Base-by-base conservation (phyloP, 2,113 vertebrate genomes). In the Cyprinodon variegatus region DNA sequence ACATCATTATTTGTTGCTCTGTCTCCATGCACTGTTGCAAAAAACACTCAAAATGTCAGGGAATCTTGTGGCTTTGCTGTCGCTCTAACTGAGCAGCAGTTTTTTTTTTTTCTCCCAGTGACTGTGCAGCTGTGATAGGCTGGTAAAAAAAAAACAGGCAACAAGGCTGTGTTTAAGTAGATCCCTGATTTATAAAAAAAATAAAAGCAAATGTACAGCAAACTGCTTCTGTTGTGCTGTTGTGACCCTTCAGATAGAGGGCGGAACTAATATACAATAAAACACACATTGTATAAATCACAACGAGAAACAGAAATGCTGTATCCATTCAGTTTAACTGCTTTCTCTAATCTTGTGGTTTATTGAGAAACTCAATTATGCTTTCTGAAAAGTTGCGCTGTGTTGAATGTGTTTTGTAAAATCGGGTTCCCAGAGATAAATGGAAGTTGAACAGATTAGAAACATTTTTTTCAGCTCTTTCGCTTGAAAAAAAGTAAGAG, bases 111-210 rank as follows among this genome's bases (percentile, higher is more conserved):
- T 48, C n/a, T 11, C 8, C 37, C 53, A 41, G 29, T 43, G 74
- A 66, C 39, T 38, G 46, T 43, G 61, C 2, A 1, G 29, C 48
- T 61, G 68, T 71, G 70, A 79, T 43, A 20, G 69, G 67, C 39
- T 37, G 41, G 14, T 41, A 36, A 3, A 38, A 6, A 38, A 6
- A 11, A 61, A 62, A 68, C 22, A 14, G 65, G 43, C 45, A n/a
- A 66, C 46, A 53, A 59, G n/a, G n/a, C 91, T 86, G 83, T 81
- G 83, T 89, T 83, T 90, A 93, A 95, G 92, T 91, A 92, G 92
- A 89, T 88, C 87, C 90, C 91, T 93, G 86, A 91, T 88, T 94
- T 91, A 81, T 43, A 22, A 22, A 94, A 92, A 84, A 86, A 77
- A 94, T 90, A 93, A 45, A 77, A 39, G 74, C 60, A 43, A 22